Conservation (phyloP, 2,113 vertebrate genomes). For the human (Homo sapiens) region GRCh38 chr11:31137501-31138000, state of each 20-base stretch:
- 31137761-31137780: conserved; percentile 60
- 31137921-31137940: background rate
- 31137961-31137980: conserved; percentile 15
- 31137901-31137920: background rate
- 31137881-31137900: background rate
- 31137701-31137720: conserved; percentile 55
- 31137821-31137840: background rate
- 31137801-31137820: background rate
- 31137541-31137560: too few relatives aligned
- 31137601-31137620: too few relatives aligned
- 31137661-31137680: conserved; percentile 19
- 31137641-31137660: background rate
- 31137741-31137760: conserved; percentile 77
- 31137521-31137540: too few relatives aligned
- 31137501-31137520: too few relatives aligned
- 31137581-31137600: too few relatives aligned
- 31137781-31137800: conserved; percentile 69
- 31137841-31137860: conserved; percentile 39
- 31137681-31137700: conserved; percentile 68
- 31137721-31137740: conserved; percentile 70
- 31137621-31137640: too few relatives aligned
- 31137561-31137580: too few relatives aligned
- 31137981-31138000: background rate
- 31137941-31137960: background rate
- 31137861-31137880: background rate